Evolutionary conservation across 2,113 vertebrate genomes (phyloP).

Genomic region (Amblyopsis rosae): DNA sequence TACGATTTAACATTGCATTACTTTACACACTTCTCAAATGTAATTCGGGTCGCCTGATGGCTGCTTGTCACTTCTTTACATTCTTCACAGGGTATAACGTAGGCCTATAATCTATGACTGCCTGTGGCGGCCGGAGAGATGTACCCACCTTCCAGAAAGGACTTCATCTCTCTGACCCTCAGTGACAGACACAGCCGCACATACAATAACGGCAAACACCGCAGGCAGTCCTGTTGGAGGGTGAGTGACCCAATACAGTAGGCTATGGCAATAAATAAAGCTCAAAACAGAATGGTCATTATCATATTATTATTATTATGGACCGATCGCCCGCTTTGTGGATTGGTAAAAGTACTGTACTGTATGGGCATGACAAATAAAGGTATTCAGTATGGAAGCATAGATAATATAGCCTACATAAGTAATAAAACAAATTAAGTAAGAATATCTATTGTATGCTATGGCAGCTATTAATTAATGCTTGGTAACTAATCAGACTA

Average conservation of each 20-base stretch:
- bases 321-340: neutral
- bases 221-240: conserved; percentile 90
- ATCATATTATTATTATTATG: neutral
- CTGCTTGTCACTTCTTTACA: neutral
- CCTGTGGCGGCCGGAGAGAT: conserved; percentile 59
- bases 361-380: too few species aligned
- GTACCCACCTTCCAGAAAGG: conserved; percentile 83
- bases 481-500: too few species aligned
- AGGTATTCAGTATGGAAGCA: too few species aligned
- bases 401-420: too few species aligned
- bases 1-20: too few species aligned
- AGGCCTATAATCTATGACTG: conserved; percentile 40
- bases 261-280: too few species aligned
- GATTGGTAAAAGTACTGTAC: too few species aligned
- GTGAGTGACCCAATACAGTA: conserved; percentile 70
- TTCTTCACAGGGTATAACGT: neutral
- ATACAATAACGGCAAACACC: conserved; percentile 86
- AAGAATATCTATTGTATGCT: too few species aligned
- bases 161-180: conserved; percentile 90
- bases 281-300: neutral
- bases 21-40: too few species aligned
- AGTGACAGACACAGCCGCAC: conserved; percentile 69
- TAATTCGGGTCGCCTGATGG: too few species aligned
- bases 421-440: too few species aligned
- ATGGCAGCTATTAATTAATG: too few species aligned